phyloP scores from a whole-genome alignment of 2,888 invertebrate genomes.

The Ptilodon capucinus region DNA sequence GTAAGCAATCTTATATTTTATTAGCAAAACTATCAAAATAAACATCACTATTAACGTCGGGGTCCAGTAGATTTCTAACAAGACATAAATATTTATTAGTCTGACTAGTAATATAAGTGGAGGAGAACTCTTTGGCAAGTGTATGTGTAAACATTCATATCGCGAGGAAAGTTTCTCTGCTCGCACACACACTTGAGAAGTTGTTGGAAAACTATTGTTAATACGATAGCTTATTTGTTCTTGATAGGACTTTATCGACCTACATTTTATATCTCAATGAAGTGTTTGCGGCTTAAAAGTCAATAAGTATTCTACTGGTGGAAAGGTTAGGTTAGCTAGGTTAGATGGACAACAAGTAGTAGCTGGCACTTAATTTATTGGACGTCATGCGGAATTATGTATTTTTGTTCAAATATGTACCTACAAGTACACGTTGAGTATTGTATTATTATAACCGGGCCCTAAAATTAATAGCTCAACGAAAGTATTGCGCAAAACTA shows the following conservation, averaged over 20 bases:
- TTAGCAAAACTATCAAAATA: conserved; percentile 2
- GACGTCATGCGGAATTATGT: no score
- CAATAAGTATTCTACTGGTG: not conserved
- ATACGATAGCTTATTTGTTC: conserved; percentile 2
- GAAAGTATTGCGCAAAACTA: no score
- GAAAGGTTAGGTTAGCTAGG: no score
- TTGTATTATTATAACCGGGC: no score
- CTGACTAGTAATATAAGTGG: conserved; percentile 1
- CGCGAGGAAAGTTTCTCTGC: conserved; percentile 9
- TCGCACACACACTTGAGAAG: conserved; percentile 4
- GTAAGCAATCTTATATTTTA: not conserved
- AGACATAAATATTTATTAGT: conserved; percentile 12
- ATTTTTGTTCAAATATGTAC: no score
- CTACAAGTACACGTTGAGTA: no score
- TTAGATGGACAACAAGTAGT: no score
- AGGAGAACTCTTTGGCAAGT: conserved; percentile 13
- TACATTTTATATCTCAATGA: not conserved
- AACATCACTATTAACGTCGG: conserved; percentile 2
- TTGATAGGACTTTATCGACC: not conserved
- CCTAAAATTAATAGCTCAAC: no score
- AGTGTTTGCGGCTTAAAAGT: not conserved
- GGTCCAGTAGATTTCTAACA: conserved; percentile 4
- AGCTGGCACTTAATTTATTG: no score
- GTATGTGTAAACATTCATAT: conserved; percentile 7
- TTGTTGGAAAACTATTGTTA: not conserved